Conservation (phyloP, 2,113 vertebrate genomes). For the Megalops atlanticus region DNA sequence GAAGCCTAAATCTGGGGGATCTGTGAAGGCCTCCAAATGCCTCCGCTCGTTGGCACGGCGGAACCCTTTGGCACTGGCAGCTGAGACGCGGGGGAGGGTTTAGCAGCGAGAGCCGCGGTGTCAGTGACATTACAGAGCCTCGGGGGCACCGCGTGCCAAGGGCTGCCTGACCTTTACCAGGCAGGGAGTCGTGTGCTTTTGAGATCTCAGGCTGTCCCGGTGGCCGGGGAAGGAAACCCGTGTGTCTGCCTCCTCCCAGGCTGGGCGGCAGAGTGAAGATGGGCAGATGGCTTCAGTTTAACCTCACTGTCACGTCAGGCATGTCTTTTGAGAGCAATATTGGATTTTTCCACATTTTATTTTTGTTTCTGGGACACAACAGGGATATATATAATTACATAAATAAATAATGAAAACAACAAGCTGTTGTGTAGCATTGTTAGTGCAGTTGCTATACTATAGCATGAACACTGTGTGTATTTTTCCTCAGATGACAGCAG, state of each 20-base stretch:
- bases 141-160: neutral
- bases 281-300: no score
- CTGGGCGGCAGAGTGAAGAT: neutral
- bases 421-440: no score
- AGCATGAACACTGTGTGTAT: no score
- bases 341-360: neutral
- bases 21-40: no score
- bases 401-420: no score
- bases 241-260: neutral
- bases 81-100: no score
- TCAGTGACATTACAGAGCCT: conserved; percentile 9
- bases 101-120: no score
- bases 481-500: neutral
- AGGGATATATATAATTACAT: no score
- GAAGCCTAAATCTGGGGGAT: no score
- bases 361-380: neutral
- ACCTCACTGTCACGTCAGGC: no score
- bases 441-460: no score
- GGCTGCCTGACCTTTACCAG: conserved; percentile 23
- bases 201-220: neutral
- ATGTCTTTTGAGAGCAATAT: neutral
- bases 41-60: no score
- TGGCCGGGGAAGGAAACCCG: neutral
- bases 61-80: neutral
- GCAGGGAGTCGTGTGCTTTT: neutral